phyloP scores from a whole-genome alignment of 2,797 vertebrate genomes.

The Ptychadena robeensis region DNA sequence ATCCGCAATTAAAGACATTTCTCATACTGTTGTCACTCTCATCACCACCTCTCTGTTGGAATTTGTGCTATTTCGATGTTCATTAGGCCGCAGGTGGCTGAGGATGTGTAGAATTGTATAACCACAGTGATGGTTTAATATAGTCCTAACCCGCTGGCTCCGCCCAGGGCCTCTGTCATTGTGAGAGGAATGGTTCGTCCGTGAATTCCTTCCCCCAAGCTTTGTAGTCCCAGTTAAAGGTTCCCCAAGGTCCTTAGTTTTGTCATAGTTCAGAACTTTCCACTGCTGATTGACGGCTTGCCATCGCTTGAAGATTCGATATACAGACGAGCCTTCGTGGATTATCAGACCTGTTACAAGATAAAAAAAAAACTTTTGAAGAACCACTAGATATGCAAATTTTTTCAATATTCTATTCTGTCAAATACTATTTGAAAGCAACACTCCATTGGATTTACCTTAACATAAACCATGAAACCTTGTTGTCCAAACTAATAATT shows the following conservation, averaged over 20 bases:
- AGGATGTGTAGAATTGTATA: constrained; percentile 94
- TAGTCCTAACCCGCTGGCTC: constrained; percentile 89
- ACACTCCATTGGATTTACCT: no score
- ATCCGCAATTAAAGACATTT: constrained; percentile 57
- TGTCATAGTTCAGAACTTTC: constrained; percentile 95
- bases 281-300: constrained; percentile 95
- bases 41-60: constrained; percentile 92
- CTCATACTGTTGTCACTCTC: constrained; percentile 93
- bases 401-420: no score
- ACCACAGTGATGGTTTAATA: constrained; percentile 94
- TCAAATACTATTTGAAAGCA: no score
- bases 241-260: constrained; percentile 90
- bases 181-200: constrained; percentile 81
- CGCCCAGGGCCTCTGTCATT: constrained; percentile 74
- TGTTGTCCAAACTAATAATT: no score
- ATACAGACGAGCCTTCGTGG: constrained; percentile 91
- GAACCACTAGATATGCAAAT: background rate
- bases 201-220: constrained; percentile 79
- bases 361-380: constrained; percentile 1
- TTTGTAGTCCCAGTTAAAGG: constrained; percentile 83
- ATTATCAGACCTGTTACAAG: constrained; percentile 86
- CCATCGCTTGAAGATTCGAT: constrained; percentile 94
- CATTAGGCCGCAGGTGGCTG: constrained; percentile 87
- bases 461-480: no score
- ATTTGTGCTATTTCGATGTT: constrained; percentile 81